A percentile compares a stretch with the other conserved stretches of the same genome.
phyloP scores from a whole-genome alignment of 2,888 invertebrate genomes.

The Caenorhabditis angaria region DNA sequence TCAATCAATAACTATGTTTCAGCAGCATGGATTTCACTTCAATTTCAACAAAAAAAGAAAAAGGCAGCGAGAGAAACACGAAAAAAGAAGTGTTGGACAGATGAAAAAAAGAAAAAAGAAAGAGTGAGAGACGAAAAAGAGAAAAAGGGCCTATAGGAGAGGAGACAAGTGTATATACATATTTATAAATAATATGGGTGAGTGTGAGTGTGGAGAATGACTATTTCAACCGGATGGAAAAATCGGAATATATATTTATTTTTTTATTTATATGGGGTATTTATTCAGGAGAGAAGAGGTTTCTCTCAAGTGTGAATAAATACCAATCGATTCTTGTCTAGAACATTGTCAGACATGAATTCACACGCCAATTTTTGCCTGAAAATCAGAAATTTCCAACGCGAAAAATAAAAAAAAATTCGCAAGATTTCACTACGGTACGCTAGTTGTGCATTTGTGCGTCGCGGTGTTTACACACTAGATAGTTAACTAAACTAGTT shows the following conservation, averaged over 20 bases:
- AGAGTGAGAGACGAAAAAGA: not conserved
- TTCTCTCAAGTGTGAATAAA: not conserved
- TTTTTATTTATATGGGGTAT: too few relatives aligned
- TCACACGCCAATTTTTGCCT: too few relatives aligned
- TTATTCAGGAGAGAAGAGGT: not conserved
- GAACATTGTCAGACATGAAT: too few relatives aligned
- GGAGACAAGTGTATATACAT: not conserved
- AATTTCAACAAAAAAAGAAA: not conserved
- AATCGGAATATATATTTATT: not conserved
- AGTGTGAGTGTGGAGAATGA: not conserved
- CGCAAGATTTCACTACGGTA: too few relatives aligned
- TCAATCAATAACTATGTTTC: not conserved
- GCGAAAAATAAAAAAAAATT: too few relatives aligned
- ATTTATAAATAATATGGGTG: conserved; percentile 2
- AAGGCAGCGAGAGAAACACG: not conserved
- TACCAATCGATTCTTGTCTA: too few relatives aligned
- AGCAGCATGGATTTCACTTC: not conserved
- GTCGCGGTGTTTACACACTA: too few relatives aligned
- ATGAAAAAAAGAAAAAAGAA: too few relatives aligned
- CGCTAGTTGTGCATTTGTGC: too few relatives aligned
- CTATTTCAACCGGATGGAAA: not conserved
- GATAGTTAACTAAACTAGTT: too few relatives aligned
- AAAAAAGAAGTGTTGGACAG: not conserved
- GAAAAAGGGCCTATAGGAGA: not conserved
- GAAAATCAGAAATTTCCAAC: too few relatives aligned